Percentiles rank a stretch among this genome's conserved stretches.
These are phyloP conservation scores for Orthosia cruda DNA, from an alignment of 2,888 invertebrate species.

Conservation along the genomic window DNA sequence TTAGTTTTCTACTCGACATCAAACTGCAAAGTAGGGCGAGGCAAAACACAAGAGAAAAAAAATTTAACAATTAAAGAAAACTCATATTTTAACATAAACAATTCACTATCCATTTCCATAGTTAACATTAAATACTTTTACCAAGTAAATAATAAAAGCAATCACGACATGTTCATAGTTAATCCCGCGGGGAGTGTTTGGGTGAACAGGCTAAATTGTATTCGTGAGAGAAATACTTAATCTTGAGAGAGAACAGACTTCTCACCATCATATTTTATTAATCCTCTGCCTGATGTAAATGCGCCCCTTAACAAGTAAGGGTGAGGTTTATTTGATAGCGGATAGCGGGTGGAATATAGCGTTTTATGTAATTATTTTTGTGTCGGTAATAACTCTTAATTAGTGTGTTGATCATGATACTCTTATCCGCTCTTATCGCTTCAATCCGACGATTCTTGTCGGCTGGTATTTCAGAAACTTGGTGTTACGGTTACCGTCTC, in stretches of 20 bases:
- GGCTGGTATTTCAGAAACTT: too few species aligned
- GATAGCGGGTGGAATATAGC: neutral
- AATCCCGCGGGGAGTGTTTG: constrained; percentile 40
- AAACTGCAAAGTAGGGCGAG: too few species aligned
- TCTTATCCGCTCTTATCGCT: too few species aligned
- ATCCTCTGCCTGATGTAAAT: constrained; percentile 64
- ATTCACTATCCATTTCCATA: constrained; percentile 4
- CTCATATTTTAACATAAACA: too few species aligned
- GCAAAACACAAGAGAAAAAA: too few species aligned
- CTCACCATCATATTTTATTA: constrained; percentile 67
- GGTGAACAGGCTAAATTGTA: constrained; percentile 53
- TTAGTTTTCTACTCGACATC: too few species aligned
- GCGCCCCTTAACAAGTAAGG: constrained; percentile 31
- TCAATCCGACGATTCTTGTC: too few species aligned
- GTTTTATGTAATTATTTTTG: neutral
- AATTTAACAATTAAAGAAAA: too few species aligned
- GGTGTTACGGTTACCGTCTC: too few species aligned
- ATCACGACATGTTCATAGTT: constrained; percentile 56
- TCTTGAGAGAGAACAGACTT: constrained; percentile 55
- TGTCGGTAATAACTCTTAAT: neutral
- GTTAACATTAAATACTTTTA: constrained; percentile 10
- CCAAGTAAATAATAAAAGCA: constrained; percentile 54
- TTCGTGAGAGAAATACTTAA: constrained; percentile 49
- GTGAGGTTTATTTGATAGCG: constrained; percentile 14
- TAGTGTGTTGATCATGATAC: too few species aligned